phyloP scores from a whole-genome alignment of 1,140 invertebrate species.

The Zaprionus gabonicus region DNA sequence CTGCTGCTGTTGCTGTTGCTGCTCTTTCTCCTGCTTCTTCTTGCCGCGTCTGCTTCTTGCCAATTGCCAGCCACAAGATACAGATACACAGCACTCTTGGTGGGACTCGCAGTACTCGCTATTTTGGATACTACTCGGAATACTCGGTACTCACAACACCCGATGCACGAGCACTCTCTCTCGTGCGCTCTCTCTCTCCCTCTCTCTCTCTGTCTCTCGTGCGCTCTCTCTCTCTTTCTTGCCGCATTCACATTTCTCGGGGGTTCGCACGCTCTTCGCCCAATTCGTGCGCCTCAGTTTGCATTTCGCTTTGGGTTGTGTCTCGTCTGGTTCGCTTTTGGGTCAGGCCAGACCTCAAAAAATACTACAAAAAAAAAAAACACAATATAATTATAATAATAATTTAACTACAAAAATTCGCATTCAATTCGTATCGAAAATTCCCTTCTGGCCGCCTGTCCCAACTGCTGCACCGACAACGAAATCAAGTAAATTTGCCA shows the following conservation, averaged over 20 bases:
- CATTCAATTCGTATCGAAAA: constrained; percentile 16
- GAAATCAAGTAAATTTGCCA: constrained; percentile 18
- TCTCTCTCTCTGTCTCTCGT: not conserved
- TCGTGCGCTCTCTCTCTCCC: too few species aligned
- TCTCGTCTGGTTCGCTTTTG: constrained; percentile 81
- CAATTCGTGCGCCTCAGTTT: constrained; percentile 70
- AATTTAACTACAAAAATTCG: constrained; percentile 40
- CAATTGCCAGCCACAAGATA: constrained; percentile 60
- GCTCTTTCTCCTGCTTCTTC: constrained; percentile 31
- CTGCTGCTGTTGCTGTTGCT: constrained; percentile 33
- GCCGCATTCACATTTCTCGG: constrained; percentile 25
- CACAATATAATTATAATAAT: constrained; percentile 57
- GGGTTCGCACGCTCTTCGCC: constrained; percentile 68
- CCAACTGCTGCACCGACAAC: constrained; percentile 23
- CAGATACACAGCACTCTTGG: constrained; percentile 56
- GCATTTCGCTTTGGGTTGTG: constrained; percentile 83
- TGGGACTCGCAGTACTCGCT: not conserved
- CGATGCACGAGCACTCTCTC: not conserved
- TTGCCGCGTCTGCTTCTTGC: constrained; percentile 59
- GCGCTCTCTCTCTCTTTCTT: constrained; percentile 3
- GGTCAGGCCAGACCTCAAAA: constrained; percentile 63
- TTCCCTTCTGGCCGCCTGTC: constrained; percentile 43
- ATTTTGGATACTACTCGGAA: not conserved
- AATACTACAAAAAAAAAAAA: constrained; percentile 45
- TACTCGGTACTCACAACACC: constrained; percentile 30